Conservation (phyloP, 2,888 invertebrate species). For the Allolobophora icterica region DNA sequence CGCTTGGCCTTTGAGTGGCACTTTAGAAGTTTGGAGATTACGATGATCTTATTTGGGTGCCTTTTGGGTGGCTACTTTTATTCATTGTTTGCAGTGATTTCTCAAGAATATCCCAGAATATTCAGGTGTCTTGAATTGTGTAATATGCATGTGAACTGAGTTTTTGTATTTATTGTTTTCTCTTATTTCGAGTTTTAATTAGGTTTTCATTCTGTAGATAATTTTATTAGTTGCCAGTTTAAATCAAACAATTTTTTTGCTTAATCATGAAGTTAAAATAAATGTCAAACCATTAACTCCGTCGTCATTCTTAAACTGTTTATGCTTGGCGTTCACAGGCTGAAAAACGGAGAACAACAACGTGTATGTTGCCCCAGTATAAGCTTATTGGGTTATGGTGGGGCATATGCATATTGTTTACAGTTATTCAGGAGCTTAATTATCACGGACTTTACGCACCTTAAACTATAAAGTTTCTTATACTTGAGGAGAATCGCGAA, state of each 20-base stretch:
- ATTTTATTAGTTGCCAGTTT: slow-evolving; percentile 1
- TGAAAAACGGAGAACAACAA: neutral
- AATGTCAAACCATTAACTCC: neutral
- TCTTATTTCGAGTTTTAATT: neutral
- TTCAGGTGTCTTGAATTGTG: neutral
- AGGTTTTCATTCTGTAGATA: neutral
- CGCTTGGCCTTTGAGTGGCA: too few species aligned
- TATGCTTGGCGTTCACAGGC: neutral
- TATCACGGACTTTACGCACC: too few species aligned
- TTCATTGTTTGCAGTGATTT: neutral
- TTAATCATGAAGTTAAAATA: slow-evolving; percentile 5
- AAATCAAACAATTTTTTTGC: neutral
- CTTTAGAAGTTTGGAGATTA: too few species aligned
- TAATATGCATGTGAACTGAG: neutral
- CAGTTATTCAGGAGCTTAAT: neutral
- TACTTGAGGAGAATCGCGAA: too few species aligned
- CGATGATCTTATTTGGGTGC: neutral
- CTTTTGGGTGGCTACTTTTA: neutral
- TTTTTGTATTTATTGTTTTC: neutral
- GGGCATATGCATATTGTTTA: neutral
- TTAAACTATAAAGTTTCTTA: too few species aligned
- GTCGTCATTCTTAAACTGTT: neutral
- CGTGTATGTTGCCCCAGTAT: neutral
- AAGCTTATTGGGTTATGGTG: neutral
- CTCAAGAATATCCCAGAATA: neutral